Evolutionary conservation across 2,113 vertebrate species (phyloP).

Genomic region (Eubucco bourcierii): DNA sequence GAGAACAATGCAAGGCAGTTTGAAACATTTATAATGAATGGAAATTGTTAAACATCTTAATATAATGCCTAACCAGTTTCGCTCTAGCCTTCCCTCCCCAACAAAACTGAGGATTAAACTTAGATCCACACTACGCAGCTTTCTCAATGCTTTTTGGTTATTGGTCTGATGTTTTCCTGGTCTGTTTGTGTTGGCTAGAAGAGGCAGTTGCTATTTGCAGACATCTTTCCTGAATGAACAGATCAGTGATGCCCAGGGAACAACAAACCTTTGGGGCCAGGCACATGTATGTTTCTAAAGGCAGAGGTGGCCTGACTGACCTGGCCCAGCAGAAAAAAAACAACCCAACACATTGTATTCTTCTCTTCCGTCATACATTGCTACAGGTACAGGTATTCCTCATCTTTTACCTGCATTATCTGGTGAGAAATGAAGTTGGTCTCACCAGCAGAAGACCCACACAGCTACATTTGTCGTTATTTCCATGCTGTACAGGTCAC

Average conservation of each 20-base stretch:
- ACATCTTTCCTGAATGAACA: background rate
- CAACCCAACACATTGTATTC: background rate
- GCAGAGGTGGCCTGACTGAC: background rate
- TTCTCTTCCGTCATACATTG: background rate
- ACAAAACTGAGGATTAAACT: background rate
- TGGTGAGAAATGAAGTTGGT: background rate
- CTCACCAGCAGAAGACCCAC: background rate
- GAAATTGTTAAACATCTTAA: background rate
- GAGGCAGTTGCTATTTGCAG: background rate
- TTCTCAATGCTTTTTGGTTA: background rate
- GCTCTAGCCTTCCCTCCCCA: background rate
- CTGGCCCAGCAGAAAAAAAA: background rate
- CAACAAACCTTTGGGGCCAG: background rate
- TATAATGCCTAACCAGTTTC: background rate
- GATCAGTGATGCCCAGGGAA: rapidly evolving
- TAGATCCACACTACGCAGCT: background rate
- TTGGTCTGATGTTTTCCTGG: background rate
- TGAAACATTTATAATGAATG: background rate
- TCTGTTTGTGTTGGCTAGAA: background rate
- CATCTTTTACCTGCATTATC: background rate
- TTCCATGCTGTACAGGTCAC: background rate
- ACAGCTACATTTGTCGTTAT: background rate
- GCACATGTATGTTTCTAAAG: background rate
- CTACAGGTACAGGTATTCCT: background rate
- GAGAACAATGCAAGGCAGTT: background rate